Base-by-base conservation (phyloP, 2,888 invertebrate species). In the Tenthredo mesomela region DNA sequence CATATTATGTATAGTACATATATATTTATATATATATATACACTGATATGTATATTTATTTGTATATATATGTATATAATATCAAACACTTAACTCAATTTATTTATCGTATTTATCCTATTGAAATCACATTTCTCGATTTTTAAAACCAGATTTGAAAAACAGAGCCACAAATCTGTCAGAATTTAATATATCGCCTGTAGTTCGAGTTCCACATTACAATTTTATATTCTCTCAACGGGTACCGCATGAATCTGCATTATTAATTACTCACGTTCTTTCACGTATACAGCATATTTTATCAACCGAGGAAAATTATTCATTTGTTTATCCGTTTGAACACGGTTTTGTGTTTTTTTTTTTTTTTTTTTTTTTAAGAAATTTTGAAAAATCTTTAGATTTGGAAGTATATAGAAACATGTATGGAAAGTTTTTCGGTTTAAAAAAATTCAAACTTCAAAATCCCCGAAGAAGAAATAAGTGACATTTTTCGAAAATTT, bases 231-330 rank as follows among this genome's bases (percentile, higher is more conserved):
- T 61, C 25, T 61, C 61, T 25, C 25, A 25, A 61, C 21, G 61
- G 61, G 10, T 25, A 61, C 54, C 54, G 25, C 61, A 18, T 61
- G 61, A 61, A 61, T 25, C 61, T 61, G 61, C 61, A 25, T 61
- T 61, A 61, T 61, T 61, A 61, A 61, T 25, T 61, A 61, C 61
- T 21, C 61, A 25, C 61, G 61, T 61, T 61, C 21, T 25, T 61
- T 61, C 21, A 61, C 61, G 61, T 61, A 25, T 61, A 61, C 61
- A 61, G 61, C 61, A 61, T 61, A 54, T 54, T 54, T 61, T 61
- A 61, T 61, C 61, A 61, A 61, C 18, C 61, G 61, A 21, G 3
- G 61, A 61, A 21, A 61, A 61, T 21, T 61, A 25, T 7, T 61
- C 25, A 61, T 61, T 61, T 21, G n/a, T 61, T 61, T 61, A 25